phyloP scores from a whole-genome alignment of 2,113 vertebrate species.

The Gallinago undulata region DNA sequence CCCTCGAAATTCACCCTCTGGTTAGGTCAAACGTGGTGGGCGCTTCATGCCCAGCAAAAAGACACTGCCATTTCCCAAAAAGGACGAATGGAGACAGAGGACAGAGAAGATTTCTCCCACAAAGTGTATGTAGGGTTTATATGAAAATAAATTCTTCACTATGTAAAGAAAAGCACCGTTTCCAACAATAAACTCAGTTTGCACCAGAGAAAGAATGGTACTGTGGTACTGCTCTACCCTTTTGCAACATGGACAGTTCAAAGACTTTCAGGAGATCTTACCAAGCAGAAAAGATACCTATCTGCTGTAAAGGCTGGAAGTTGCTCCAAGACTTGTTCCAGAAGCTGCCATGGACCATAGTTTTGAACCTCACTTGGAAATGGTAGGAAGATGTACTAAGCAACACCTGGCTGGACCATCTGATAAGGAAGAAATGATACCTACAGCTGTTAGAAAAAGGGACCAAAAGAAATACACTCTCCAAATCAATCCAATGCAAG shows the following conservation, averaged over 20 bases:
- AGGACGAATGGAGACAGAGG: not conserved
- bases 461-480: not conserved
- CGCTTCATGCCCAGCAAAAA: not conserved
- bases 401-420: not conserved
- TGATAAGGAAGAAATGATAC: not conserved
- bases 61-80: not conserved
- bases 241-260: not conserved
- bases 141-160: not conserved
- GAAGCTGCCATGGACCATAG: not conserved
- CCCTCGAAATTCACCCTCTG: not conserved
- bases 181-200: not conserved
- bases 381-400: not conserved
- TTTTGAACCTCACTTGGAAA: not conserved
- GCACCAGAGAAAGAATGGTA: not conserved
- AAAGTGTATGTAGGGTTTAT: not conserved
- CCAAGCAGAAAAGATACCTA: not conserved
- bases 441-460: not conserved
- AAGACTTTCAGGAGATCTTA: not conserved
- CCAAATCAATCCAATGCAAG: not conserved
- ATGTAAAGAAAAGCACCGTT: not conserved
- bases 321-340: not conserved
- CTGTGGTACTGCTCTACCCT: not conserved
- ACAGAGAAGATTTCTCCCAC: not conserved
- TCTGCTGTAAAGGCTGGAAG: not conserved
- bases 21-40: fast-evolving